Percentiles rank a stretch among this genome's conserved stretches.
These are phyloP conservation scores for Spheniscus humboldti DNA, from an alignment of 2,797 vertebrate genomes.

Conservation along the genomic window DNA sequence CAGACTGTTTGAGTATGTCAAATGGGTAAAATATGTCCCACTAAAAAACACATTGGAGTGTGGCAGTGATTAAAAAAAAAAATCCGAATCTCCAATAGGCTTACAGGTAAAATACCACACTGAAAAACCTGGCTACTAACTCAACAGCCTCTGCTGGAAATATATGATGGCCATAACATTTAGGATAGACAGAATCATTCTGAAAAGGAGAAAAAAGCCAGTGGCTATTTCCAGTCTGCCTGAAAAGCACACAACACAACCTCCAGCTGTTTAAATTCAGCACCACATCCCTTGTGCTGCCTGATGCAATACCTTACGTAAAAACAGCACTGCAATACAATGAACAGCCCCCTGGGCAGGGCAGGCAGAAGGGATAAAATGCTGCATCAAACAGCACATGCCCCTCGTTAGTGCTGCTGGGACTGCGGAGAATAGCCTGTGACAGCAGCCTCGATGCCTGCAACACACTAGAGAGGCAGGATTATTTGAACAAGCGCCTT, in stretches of 20 bases:
- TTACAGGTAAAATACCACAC: neutral
- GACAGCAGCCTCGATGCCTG: neutral
- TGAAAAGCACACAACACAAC: neutral
- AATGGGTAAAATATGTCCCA: neutral
- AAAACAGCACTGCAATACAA: neutral
- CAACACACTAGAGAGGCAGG: neutral
- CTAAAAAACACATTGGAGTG: neutral
- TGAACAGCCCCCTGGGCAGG: neutral
- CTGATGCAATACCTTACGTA: neutral
- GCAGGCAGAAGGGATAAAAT: neutral
- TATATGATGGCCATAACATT: neutral
- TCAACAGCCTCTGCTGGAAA: neutral
- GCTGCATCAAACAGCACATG: neutral
- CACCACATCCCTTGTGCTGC: neutral
- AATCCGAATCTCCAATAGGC: neutral
- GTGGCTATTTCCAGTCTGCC: neutral
- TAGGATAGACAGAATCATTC: neutral
- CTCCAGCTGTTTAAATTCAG: conserved; percentile 6
- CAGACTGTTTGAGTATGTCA: neutral
- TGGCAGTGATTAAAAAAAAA: neutral
- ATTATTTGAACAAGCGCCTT: neutral
- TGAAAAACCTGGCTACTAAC: neutral
- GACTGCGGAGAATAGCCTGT: neutral
- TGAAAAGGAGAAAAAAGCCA: neutral
- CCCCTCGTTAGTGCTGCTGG: neutral